Base-by-base conservation (phyloP, 2,888 invertebrate species). In the Clusia tigrina region DNA sequence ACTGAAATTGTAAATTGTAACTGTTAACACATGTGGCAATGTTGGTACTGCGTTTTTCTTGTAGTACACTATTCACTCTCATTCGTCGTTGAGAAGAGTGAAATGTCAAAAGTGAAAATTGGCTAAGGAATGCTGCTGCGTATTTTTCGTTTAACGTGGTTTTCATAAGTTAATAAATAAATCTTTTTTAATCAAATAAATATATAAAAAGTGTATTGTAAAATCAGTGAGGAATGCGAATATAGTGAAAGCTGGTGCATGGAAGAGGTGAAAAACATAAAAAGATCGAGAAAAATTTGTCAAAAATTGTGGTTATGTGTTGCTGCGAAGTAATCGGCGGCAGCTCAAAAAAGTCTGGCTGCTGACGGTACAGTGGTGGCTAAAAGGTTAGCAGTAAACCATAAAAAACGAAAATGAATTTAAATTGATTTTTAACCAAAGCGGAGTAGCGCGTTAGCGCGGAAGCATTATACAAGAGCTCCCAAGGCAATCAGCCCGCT, bases 91-190 rank as follows among this genome's bases (percentile, higher is more conserved):
- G 42, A 42, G 12, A 42, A 42, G 3, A 15, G 52, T 58, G 52
- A 65, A 62, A 66, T 67, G 71, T 70, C 68, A 70, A 71, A 71
- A 70, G 67, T 67, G 68, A 71, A 69, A 67, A 60, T 67, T 68
- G n/a, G n/a, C n/a, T n/a, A n/a, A n/a, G n/a, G n/a, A n/a, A 73
- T 69, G 60, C 68, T 74, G 70, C 71, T 75, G 76, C 74, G 73
- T 75, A 73, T 75, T 71, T 74, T 76, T 54, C 32, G 38, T 64
- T 66, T 71, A 74, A 69, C 74, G 74, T 74, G 73, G 72, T 74
- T 70, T 32, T 26, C 12, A 24, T 18, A 17, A 26, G 32, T 20
- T 55, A 20, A 18, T 24, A 20, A 10, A 48, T 20, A 52, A 53
- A 54, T 42, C 10, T 17, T 46, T 38, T 63, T 5, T 15, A 63